Percentiles rank a stretch among this genome's conserved stretches.
These are phyloP conservation scores for Danionella dracula DNA, from an alignment of 2,797 vertebrate species.

Conservation along the genomic window DNA sequence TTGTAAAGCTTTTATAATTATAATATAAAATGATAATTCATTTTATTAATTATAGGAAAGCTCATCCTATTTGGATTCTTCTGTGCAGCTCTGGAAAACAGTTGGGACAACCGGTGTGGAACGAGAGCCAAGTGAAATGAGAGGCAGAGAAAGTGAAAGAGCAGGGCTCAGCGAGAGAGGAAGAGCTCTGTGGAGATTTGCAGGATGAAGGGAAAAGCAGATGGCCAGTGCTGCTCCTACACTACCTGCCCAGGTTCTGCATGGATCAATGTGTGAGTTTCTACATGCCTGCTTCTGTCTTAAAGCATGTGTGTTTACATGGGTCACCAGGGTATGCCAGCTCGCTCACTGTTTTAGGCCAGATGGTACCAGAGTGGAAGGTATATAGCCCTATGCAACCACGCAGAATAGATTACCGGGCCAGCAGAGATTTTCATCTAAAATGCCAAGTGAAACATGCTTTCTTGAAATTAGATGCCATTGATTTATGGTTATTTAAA, in stretches of 20 bases:
- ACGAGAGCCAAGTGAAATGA: background rate
- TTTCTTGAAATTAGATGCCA: background rate
- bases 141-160: background rate
- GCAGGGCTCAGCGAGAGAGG: background rate
- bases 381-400: slow-evolving; percentile 5
- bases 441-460: background rate
- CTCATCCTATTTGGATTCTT: background rate
- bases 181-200: slow-evolving; percentile 10
- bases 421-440: background rate
- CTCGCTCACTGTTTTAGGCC: slow-evolving; percentile 28
- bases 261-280: background rate
- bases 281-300: slow-evolving; percentile 19
- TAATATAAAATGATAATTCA: no score
- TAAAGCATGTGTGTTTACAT: slow-evolving; percentile 9
- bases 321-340: slow-evolving; percentile 9
- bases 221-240: slow-evolving; percentile 17
- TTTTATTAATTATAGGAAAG: no score
- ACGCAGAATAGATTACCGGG: slow-evolving; percentile 17
- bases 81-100: background rate
- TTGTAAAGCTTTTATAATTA: no score
- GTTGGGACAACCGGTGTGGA: background rate
- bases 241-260: slow-evolving; percentile 10
- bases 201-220: slow-evolving; percentile 27
- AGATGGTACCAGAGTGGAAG: slow-evolving; percentile 35
- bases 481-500: background rate